Base-by-base conservation (phyloP, 2,113 vertebrate genomes). In the Podocnemis expansa region DNA sequence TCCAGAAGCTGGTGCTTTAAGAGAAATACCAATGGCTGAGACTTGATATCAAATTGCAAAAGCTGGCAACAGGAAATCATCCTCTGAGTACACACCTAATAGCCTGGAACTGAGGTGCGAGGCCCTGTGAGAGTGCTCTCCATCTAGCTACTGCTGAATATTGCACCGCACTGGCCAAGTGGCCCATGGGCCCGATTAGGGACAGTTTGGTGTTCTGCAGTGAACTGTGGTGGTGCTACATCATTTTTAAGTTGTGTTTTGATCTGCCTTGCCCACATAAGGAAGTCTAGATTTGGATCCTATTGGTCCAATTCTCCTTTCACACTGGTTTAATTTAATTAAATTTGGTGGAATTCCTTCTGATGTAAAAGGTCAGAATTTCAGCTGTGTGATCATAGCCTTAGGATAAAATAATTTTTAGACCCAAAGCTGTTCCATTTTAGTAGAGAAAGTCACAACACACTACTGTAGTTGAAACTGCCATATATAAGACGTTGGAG, bases 141-240 rank as follows among this genome's bases (percentile, higher is more conserved):
- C 43, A 41, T 89, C 67, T 70, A 60, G 67, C 41, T 75, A 14
- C 24, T 75, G 22, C 12, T 43, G n/a, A 12, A 75, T 43, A 27
- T 43, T 41, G 41, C 41, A 7, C 41, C 22, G 24, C 41, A 24
- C 45, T 24, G 81, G 34, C 2, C 24, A 47, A 84, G 16, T 22
- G 5, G 49, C 16, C 7, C 24, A 10, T 41, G 25, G 11, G 25
- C 41, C 38, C 70, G 25, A 14, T 27, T 25, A 75, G 22, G 24
- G 5, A 0, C 0, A 29, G 67, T 34, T 79, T 80, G 29, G 75
- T 31, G 6, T 31, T 11, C 31, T 0, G 0, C 47, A 80, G 51
- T n/a, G 80, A 19, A 67, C 19, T 17, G 63, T 21, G 34, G 63
- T 10, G 7, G 34, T 38, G 34, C 70, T 24, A 43, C n/a, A 24